A percentile compares a stretch with the other conserved stretches of the same genome.
These are phyloP conservation scores for Pelobates fuscus DNA, from an alignment of 2,113 vertebrate species.

Conservation along the genomic window DNA sequence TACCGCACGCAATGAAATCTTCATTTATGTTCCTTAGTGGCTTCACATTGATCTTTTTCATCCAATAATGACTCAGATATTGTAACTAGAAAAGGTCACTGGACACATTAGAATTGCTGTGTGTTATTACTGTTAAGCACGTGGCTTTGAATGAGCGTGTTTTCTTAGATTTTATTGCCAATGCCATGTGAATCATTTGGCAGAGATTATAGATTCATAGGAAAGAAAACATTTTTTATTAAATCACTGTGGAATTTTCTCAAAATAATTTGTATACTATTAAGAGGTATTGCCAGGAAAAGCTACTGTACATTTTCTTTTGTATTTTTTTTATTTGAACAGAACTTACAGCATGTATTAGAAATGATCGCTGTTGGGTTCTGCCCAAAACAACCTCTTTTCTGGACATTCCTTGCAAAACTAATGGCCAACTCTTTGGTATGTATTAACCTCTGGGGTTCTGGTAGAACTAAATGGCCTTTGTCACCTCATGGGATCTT, in stretches of 20 bases:
- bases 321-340: no score
- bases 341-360: no score
- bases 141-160: constrained; percentile 23
- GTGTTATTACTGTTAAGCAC: constrained; percentile 39
- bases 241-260: neutral
- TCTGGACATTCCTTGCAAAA: no score
- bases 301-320: constrained; percentile 13
- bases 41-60: constrained; percentile 53
- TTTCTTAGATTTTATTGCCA: constrained; percentile 32
- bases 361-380: no score
- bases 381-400: no score
- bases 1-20: constrained; percentile 55
- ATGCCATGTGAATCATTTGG: constrained; percentile 28
- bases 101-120: constrained; percentile 33
- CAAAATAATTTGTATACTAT: neutral
- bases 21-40: constrained; percentile 41
- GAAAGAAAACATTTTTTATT: constrained; percentile 29
- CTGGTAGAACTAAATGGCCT: no score
- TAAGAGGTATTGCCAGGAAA: constrained; percentile 16
- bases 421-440: no score
- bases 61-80: constrained; percentile 30
- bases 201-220: neutral
- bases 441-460: no score
- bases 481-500: no score
- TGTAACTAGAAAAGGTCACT: constrained; percentile 52